Conservation (phyloP, 2,113 vertebrate species). For the Gasterosteus nipponicus region DNA sequence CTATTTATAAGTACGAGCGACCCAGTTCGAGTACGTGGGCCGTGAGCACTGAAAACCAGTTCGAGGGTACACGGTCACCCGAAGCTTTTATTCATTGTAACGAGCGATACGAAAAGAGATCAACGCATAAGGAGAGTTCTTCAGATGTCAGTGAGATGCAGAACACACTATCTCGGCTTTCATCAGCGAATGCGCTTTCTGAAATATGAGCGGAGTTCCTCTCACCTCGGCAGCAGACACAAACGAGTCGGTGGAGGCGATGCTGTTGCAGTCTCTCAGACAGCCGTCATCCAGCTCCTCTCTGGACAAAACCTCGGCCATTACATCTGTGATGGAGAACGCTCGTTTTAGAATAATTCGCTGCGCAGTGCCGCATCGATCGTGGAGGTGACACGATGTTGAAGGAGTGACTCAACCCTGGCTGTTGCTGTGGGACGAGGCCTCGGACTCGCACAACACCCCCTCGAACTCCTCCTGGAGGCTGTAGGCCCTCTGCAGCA, state of each 20-base stretch:
- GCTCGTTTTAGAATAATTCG: not conserved
- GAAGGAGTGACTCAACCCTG: slow-evolving; percentile 83
- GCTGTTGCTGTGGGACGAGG: slow-evolving; percentile 83
- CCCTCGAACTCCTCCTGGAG: slow-evolving; percentile 97
- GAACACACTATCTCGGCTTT: not conserved
- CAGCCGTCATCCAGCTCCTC: slow-evolving; percentile 85
- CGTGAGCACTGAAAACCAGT: not conserved
- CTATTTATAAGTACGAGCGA: slow-evolving; percentile 44
- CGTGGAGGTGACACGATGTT: not conserved
- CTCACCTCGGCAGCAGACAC: slow-evolving; percentile 93
- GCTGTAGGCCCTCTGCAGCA: slow-evolving; percentile 94
- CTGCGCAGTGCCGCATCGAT: no score
- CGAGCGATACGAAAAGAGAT: not conserved
- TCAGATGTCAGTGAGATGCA: not conserved
- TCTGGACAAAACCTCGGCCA: slow-evolving; percentile 80
- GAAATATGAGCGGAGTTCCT: no score
- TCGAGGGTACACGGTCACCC: no score
- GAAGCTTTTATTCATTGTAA: not conserved
- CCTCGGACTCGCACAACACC: slow-evolving; percentile 86
- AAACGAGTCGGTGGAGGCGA: slow-evolving; percentile 92
- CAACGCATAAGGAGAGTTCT: not conserved
- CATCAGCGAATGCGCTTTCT: not conserved
- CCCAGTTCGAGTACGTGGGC: slow-evolving; percentile 27
- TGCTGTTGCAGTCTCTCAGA: slow-evolving; percentile 87
- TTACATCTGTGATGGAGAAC: slow-evolving; percentile 81